Conservation (phyloP, 2,797 vertebrate species). For the Gymnothorax reevesii region DNA sequence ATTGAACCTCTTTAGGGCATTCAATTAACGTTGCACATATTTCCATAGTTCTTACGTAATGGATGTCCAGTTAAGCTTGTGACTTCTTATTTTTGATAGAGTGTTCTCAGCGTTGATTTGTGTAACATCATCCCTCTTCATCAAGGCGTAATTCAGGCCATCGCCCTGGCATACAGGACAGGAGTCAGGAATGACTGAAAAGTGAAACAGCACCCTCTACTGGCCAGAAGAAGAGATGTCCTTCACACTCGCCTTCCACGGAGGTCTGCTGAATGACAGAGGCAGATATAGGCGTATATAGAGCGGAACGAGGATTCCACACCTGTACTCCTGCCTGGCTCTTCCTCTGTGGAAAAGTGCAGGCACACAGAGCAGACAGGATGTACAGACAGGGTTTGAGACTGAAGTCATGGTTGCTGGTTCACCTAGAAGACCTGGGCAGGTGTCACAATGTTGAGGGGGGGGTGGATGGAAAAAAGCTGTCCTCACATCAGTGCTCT, state of each 20-base stretch:
- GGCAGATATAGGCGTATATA: not conserved
- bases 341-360: not conserved
- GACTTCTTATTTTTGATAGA: conserved; percentile 43
- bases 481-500: not conserved
- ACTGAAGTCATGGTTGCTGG: not conserved
- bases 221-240: conserved; percentile 41
- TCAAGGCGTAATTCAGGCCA: not conserved
- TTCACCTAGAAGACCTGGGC: not conserved
- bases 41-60: conserved; percentile 10
- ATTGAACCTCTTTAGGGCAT: not conserved
- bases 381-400: not conserved
- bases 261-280: not conserved
- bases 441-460: not conserved
- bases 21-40: conserved; percentile 8
- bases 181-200: conserved; percentile 29
- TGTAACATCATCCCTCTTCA: not conserved
- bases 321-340: not conserved
- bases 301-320: not conserved
- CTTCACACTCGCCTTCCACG: not conserved
- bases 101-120: not conserved
- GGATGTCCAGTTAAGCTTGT: conserved; percentile 38
- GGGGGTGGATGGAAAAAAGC: not conserved
- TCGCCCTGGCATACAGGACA: not conserved
- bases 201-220: conserved; percentile 71
- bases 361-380: not conserved